Percentiles rank a stretch among this genome's conserved stretches.
Evolutionary conservation across 2,888 invertebrate genomes (phyloP).

Genomic region (Tiliacea aurago): DNA sequence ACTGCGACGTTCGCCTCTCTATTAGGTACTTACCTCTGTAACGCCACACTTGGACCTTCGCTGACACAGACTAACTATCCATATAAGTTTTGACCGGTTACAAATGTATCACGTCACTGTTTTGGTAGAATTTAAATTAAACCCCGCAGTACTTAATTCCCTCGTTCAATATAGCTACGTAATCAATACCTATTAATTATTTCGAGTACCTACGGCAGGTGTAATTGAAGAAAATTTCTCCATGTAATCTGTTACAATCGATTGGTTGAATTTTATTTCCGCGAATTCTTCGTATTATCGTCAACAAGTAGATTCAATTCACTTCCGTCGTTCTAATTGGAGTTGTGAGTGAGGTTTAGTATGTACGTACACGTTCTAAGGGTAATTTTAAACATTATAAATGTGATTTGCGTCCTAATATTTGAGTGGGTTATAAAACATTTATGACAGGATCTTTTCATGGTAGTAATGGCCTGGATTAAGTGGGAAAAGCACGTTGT

Average conservation of each 20-base stretch:
- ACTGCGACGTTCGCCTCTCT: constrained; percentile 73
- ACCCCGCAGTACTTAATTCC: constrained; percentile 38
- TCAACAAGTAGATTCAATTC: constrained; percentile 58
- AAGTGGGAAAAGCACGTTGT: constrained; percentile 46
- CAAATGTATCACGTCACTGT: constrained; percentile 64
- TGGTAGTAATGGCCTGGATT: constrained; percentile 54
- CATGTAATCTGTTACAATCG: constrained; percentile 56
- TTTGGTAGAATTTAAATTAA: constrained; percentile 73
- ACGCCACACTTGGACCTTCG: constrained; percentile 70
- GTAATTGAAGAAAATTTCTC: constrained; percentile 60
- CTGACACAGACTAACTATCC: constrained; percentile 72
- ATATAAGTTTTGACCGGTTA: constrained; percentile 72
- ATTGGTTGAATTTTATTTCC: constrained; percentile 51
- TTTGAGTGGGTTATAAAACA: constrained; percentile 50
- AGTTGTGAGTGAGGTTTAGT: constrained; percentile 46
- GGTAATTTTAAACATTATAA: constrained; percentile 59
- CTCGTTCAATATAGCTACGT: constrained; percentile 37
- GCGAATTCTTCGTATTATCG: constrained; percentile 50
- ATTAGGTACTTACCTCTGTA: constrained; percentile 74
- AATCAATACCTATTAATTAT: constrained; percentile 68
- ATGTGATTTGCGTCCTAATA: constrained; percentile 58
- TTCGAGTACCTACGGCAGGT: constrained; percentile 37
- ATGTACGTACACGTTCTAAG: constrained; percentile 43
- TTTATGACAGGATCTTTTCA: constrained; percentile 50
- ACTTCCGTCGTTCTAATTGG: constrained; percentile 55